Evolutionary conservation across 1,140 invertebrate genomes (phyloP), one percentile per base, ranked within the genome.

Genomic region (Hestina assimilis): DNA sequence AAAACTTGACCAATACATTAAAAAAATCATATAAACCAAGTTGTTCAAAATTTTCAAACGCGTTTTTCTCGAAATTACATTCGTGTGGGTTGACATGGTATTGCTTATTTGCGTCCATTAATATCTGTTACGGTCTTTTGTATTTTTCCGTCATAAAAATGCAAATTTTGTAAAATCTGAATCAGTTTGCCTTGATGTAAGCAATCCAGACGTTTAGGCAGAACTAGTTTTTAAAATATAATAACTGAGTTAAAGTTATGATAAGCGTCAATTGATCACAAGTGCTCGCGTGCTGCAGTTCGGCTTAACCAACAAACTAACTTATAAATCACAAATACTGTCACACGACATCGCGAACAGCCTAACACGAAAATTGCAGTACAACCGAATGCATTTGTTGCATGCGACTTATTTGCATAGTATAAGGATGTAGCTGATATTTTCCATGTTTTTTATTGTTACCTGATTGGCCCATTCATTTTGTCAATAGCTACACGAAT

Each of bases 351-450:
- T 72, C 64, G 62, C 65, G 53, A 74, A 75, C 73, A 68, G 71
- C 66, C 75, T 74, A 76, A 83, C 80, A 86, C 65, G 83, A 83
- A 78, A 82, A 86, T 86, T 82, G 80, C 78, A 71, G 72, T 66
- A 68, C 61, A 35, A 69, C 67, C 56, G 68, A 85, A 85, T 82
- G 78, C 79, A 83, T 72, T 81, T 72, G 58, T 72, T 57, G 74
- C 80, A 86, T 83, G 82, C 80, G 59, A 77, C 35, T 59, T 48
- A 62, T 67, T 65, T 66, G 61, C 51, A 57, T 58, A 33, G 60
- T 26, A 67, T 74, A 79, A 68, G 64, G 64, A 45, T 45, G 68
- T 63, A 70, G 33, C 66, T 79, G 63, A 60, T 38, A 65, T 69
- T 75, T 73, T 28, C 28, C 52, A 52, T 48, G 54, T 63, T 63